Evolutionary conservation across 2,113 vertebrate species (phyloP).

Genomic region (Otocyon megalotis): DNA sequence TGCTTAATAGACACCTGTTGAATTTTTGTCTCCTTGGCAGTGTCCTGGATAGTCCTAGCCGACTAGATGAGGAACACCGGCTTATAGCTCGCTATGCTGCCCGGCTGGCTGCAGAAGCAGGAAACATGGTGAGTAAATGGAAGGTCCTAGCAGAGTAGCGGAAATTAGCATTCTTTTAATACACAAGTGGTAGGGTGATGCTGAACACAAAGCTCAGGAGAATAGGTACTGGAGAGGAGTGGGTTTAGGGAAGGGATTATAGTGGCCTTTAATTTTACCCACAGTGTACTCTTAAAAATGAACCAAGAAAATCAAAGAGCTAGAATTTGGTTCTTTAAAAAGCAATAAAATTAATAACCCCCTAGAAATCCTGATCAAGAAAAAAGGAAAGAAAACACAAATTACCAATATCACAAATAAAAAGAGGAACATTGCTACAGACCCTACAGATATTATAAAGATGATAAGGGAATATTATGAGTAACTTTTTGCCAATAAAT

Average conservation of each 20-base stretch:
- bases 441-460: background rate
- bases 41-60: slow-evolving; percentile 94
- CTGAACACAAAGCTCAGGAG: background rate
- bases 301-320: background rate
- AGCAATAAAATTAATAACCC: background rate
- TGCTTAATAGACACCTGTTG: slow-evolving; percentile 55
- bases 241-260: background rate
- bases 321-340: slow-evolving; percentile 30
- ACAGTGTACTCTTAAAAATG: background rate
- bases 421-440: background rate
- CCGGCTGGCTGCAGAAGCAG: slow-evolving; percentile 95
- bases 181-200: background rate
- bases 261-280: background rate
- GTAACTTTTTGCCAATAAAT: slow-evolving; percentile 1
- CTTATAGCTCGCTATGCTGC: slow-evolving; percentile 97
- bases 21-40: slow-evolving; percentile 84
- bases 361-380: background rate
- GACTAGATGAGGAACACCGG: slow-evolving; percentile 96
- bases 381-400: background rate
- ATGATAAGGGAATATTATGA: background rate
- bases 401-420: slow-evolving; percentile 7
- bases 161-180: background rate
- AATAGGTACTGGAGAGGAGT: background rate
- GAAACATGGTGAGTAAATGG: slow-evolving; percentile 90
- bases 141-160: background rate